phyloP scores from a whole-genome alignment of 1,140 invertebrate species.

The Brachionus calyciflorus region DNA sequence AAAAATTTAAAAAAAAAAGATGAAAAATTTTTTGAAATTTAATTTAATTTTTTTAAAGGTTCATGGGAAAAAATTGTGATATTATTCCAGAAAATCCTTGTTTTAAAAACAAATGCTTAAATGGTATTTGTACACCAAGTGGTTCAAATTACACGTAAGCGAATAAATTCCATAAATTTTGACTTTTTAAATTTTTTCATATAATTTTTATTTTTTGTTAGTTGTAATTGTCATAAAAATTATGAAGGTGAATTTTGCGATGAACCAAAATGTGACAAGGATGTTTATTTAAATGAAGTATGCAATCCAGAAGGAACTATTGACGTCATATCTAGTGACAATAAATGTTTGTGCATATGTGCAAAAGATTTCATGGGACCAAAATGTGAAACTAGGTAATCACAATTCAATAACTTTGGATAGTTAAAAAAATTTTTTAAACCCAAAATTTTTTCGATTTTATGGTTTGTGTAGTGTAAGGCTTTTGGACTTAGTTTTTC shows the following conservation, averaged over 20 bases:
- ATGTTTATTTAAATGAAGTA: not conserved
- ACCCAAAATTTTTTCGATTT: no score
- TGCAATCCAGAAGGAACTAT: conserved; percentile 14
- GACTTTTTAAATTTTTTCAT: no score
- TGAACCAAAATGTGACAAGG: not conserved
- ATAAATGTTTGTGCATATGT: conserved; percentile 35
- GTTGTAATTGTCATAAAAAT: conserved; percentile 21
- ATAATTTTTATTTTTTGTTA: not conserved
- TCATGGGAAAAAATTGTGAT: conserved; percentile 24
- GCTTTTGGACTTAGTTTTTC: no score
- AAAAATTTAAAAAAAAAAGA: not conserved
- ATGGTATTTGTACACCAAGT: conserved; percentile 1
- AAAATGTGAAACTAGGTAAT: conserved; percentile 12
- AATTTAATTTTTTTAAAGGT: not conserved
- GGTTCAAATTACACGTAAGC: conserved; percentile 19
- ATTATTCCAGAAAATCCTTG: conserved; percentile 33
- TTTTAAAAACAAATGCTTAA: conserved; percentile 10
- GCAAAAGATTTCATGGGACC: not conserved
- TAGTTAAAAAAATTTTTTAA: no score
- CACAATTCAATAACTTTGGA: no score
- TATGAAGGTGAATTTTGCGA: conserved; percentile 31
- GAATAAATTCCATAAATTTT: no score
- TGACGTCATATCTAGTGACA: not conserved
- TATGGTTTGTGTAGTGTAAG: no score
- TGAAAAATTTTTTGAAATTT: not conserved